Conservation (phyloP, 2,888 invertebrate species). For the Macrophya annulata region DNA sequence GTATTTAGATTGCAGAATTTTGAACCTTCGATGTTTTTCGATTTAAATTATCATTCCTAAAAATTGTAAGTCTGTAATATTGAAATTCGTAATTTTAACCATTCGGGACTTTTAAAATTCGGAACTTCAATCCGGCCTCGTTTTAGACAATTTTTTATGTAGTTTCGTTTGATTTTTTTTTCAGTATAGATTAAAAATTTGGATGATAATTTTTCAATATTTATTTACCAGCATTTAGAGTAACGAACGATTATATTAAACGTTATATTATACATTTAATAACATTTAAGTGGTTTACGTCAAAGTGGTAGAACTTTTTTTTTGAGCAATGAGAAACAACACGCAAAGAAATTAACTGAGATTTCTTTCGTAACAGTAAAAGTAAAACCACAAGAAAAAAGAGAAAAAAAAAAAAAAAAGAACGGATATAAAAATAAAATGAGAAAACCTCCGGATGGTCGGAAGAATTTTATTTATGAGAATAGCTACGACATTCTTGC, state of each 20-base stretch:
- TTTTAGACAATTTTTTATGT: too few species aligned
- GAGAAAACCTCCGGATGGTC: too few species aligned
- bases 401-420: neutral
- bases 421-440: slow-evolving; percentile 18
- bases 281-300: neutral
- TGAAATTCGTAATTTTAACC: neutral
- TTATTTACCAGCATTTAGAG: neutral
- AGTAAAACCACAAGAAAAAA: neutral
- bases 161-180: neutral
- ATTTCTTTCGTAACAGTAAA: slow-evolving; percentile 8
- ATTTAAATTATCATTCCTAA: too few species aligned
- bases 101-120: too few species aligned
- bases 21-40: too few species aligned
- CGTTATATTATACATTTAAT: neutral
- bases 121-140: too few species aligned
- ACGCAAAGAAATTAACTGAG: slow-evolving; percentile 33
- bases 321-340: slow-evolving; percentile 16
- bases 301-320: slow-evolving; percentile 22
- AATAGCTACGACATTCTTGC: slow-evolving; percentile 26
- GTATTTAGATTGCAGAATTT: too few species aligned
- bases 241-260: neutral
- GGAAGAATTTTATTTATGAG: slow-evolving; percentile 45
- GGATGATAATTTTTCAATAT: neutral
- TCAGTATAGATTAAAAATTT: neutral
- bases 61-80: neutral